A percentile compares a stretch with the other conserved stretches of the same genome.
phyloP scores from a whole-genome alignment of 2,797 vertebrate genomes.

The Sebastolobus altivelis region DNA sequence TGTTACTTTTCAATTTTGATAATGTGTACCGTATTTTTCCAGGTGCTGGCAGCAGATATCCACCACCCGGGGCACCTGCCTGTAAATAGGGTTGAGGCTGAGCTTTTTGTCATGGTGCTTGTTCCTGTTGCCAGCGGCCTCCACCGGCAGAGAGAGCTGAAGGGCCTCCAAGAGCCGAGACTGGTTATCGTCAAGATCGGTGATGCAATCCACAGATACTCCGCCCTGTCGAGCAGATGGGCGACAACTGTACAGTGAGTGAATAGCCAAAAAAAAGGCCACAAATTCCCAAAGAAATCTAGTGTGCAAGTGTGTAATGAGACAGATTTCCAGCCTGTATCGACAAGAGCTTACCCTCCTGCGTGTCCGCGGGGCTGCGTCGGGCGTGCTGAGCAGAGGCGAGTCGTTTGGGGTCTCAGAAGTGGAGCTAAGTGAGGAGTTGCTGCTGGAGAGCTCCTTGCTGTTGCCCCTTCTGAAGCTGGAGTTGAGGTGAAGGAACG shows the following conservation, averaged over 20 bases:
- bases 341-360: slow-evolving; percentile 89
- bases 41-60: slow-evolving; percentile 98
- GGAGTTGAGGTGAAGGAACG: slow-evolving; percentile 90
- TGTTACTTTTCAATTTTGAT: slow-evolving; percentile 4
- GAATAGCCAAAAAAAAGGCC: slow-evolving; percentile 37
- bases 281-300: slow-evolving; percentile 25
- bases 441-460: slow-evolving; percentile 98
- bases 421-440: slow-evolving; percentile 97
- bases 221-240: slow-evolving; percentile 89
- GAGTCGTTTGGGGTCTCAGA: slow-evolving; percentile 94
- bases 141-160: slow-evolving; percentile 94
- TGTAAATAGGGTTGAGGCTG: slow-evolving; percentile 98
- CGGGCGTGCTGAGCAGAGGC: slow-evolving; percentile 87
- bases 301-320: slow-evolving; percentile 10
- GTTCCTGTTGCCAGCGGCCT: slow-evolving; percentile 91
- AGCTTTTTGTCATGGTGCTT: slow-evolving; percentile 93
- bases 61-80: slow-evolving; percentile 94
- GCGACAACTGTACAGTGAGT: slow-evolving; percentile 39
- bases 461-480: slow-evolving; percentile 87
- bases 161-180: slow-evolving; percentile 96
- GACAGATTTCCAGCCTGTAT: slow-evolving; percentile 16
- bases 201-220: slow-evolving; percentile 99
- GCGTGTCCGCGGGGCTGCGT: slow-evolving; percentile 88
- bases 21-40: slow-evolving; percentile 92
- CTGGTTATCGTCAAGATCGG: slow-evolving; percentile 97